Evolutionary conservation across 2,888 invertebrate species (phyloP).

Genomic region (Acanthacorydalis orientalis): DNA sequence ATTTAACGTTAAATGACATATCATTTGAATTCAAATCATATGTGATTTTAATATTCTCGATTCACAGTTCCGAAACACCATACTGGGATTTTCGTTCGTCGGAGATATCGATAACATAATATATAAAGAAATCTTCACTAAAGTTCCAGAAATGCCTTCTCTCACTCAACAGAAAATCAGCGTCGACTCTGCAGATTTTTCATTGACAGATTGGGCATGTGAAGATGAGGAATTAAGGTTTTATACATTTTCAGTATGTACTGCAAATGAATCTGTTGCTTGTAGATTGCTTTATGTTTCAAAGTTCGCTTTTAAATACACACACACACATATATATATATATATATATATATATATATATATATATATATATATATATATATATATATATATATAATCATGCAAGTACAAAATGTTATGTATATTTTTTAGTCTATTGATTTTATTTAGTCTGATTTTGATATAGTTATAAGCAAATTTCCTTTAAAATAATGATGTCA

Average conservation of each 20-base stretch:
- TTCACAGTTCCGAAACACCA: constrained; percentile 9
- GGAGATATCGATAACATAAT: constrained; percentile 5
- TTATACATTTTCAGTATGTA: constrained; percentile 8
- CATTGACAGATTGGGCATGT: constrained; percentile 40
- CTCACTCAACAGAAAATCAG: constrained; percentile 32
- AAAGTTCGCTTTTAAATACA: not conserved
- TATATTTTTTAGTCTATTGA: no score
- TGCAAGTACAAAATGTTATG: no score
- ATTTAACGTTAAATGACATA: no score
- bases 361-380: no score
- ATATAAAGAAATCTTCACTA: constrained; percentile 5
- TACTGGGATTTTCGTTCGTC: constrained; percentile 7
- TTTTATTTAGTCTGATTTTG: no score
- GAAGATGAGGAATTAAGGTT: constrained; percentile 29
- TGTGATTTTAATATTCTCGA: not conserved
- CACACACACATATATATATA: not conserved
- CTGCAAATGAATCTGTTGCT: no score
- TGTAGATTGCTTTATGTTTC: no score
- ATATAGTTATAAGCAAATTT: no score
- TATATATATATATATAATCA: no score
- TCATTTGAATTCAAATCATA: no score
- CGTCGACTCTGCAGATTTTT: constrained; percentile 40
- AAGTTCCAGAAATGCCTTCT: constrained; percentile 20
- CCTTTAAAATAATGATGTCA: no score
- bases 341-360: no score